phyloP scores from a whole-genome alignment of 2,797 vertebrate species.

The Tragelaphus eurycerus region DNA sequence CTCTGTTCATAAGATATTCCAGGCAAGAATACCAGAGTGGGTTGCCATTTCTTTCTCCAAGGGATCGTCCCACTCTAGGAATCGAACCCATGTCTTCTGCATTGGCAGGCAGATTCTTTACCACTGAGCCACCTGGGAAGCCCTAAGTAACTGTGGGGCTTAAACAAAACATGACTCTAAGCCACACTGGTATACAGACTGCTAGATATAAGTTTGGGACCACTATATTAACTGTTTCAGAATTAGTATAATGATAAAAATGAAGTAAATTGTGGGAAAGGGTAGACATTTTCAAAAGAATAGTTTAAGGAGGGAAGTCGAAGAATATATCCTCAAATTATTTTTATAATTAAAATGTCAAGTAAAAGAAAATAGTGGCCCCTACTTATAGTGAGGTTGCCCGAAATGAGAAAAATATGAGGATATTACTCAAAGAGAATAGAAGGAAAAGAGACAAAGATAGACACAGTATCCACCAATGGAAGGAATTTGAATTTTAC shows the following conservation, averaged over 20 bases:
- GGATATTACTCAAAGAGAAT: background rate
- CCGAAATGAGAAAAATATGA: background rate
- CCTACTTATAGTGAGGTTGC: background rate
- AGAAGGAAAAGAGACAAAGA: background rate
- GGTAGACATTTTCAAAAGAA: background rate
- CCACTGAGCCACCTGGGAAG: background rate
- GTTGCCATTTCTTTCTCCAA: background rate
- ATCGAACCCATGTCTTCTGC: background rate
- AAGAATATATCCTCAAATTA: background rate
- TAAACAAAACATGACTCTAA: background rate
- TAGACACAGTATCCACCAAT: fast-evolving
- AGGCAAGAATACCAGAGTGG: background rate
- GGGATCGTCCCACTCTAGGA: background rate
- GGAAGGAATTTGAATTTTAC: background rate
- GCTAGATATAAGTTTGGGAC: background rate
- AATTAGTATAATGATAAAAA: background rate
- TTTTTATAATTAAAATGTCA: background rate
- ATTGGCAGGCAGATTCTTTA: background rate
- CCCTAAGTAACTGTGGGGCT: background rate
- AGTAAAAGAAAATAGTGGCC: background rate
- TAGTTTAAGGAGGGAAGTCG: background rate
- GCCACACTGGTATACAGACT: background rate
- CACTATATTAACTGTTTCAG: background rate
- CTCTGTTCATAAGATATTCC: background rate
- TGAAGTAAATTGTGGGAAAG: background rate